Evolutionary conservation across 2,888 invertebrate genomes (phyloP).

Genomic region (Acanthosepion lycidas): DNA sequence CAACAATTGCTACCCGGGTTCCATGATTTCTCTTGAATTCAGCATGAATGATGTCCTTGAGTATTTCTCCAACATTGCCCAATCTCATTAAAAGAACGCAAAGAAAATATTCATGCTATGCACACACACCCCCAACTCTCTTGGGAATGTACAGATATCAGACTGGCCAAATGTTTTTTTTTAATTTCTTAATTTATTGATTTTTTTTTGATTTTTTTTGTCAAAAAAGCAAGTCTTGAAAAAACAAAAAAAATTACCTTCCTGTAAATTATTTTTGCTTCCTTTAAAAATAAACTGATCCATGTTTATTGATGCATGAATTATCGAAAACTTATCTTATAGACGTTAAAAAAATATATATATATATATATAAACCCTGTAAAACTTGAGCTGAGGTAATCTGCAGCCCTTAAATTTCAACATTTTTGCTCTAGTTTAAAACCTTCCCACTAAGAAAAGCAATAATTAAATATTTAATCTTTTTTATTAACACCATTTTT

Average conservation of each 20-base stretch:
- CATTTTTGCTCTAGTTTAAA: background rate
- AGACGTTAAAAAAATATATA: background rate
- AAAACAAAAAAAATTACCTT: too few species aligned
- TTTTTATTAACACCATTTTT: background rate
- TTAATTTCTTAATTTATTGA: background rate
- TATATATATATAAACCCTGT: too few species aligned
- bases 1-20: constrained; percentile 95
- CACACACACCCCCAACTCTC: background rate
- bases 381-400: background rate
- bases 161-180: background rate
- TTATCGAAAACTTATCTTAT: background rate
- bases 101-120: background rate
- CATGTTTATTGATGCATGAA: background rate
- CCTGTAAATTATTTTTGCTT: too few species aligned
- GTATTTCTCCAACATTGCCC: constrained; percentile 98
- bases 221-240: too few species aligned
- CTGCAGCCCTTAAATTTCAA: background rate
- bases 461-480: background rate
- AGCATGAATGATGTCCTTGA: constrained; percentile 94
- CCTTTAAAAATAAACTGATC: too few species aligned
- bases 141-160: background rate
- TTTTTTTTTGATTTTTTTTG: background rate
- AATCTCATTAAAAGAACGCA: constrained; percentile 59
- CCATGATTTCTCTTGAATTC: constrained; percentile 94
- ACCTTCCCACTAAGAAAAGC: too few species aligned